Base-by-base conservation (phyloP, 2,888 invertebrate species). In the Meiosimyza platycephala region DNA sequence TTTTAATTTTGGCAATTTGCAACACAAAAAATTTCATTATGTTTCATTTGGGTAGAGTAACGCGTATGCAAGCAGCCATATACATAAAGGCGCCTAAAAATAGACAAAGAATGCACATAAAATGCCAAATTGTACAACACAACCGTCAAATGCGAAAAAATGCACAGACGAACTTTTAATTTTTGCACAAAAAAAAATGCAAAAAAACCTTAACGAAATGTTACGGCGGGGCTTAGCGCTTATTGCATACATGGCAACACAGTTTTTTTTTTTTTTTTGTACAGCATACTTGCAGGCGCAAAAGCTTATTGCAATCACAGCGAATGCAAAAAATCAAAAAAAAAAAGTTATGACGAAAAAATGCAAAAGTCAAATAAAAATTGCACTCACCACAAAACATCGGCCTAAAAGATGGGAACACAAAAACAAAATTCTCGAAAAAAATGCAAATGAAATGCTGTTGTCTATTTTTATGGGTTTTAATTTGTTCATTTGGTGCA, bases 331-430 rank as follows among this genome's bases (percentile, higher is more conserved):
- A 59, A 28, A 22, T 18, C 52, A 70, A 18, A 48, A 66, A 69
- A 18, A 47, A 64, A 11, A n/a, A 57, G 50, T 9, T 40, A 40
- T 40, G 40, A 40, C 40, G 40, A 52, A 33, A 72, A 75, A 75
- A 77, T 78, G 76, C 76, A 73, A 77, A 75, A 79, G 74, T 76
- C 75, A 78, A 78, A 78, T 76, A 78, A 74, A 78, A 76, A 72
- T 74, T 78, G 77, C 78, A 78, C 76, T 78, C 76, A 72, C 78
- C 74, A 75, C 76, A 76, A 74, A 73, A 60, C 64, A 64, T 72
- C 72, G 74, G 68, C 65, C 69, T 69, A 64, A 66, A 71, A 55
- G 73, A 67, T 71, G 18, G 33, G 4, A 63, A 63, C 60, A 70
- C 15, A 60, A 62, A 62, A 70, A 63, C n/a, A 51, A 15, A 50